A percentile compares a stretch with the other conserved stretches of the same genome.
Conservation (phyloP, 2,113 vertebrate species). For the Cyanoliseus patagonus region DNA sequence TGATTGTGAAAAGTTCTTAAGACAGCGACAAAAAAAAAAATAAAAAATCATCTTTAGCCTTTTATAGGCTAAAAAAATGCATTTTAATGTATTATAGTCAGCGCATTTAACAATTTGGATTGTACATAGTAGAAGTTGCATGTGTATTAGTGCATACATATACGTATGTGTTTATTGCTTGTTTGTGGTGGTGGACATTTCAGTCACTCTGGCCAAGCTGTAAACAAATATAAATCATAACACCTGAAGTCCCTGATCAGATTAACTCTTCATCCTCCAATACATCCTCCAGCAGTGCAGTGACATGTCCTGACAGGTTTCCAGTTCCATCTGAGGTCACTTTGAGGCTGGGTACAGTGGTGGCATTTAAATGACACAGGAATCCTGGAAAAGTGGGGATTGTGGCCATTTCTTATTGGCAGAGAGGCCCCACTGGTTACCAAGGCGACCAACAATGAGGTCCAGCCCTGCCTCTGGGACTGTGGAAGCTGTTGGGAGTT, state of each 20-base stretch:
- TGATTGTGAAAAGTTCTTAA: neutral
- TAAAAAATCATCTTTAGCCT: neutral
- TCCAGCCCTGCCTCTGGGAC: neutral
- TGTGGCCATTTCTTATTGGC: neutral
- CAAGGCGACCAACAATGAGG: neutral
- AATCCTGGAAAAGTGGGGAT: neutral
- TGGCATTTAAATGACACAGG: neutral
- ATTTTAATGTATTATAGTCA: neutral
- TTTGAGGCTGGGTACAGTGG: neutral
- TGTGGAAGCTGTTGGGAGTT: conserved; percentile 4
- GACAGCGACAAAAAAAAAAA: neutral
- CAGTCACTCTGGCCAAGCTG: neutral
- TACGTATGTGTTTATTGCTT: neutral
- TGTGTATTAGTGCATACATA: accelerated
- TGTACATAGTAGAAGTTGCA: neutral
- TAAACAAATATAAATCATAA: neutral
- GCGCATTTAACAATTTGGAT: neutral
- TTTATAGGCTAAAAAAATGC: neutral
- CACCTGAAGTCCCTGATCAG: neutral
- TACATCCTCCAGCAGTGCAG: too few species aligned
- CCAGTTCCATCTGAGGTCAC: neutral
- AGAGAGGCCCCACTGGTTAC: neutral
- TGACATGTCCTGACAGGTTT: neutral
- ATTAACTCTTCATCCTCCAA: neutral
- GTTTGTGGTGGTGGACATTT: neutral